Evolutionary conservation across 2,888 invertebrate genomes (phyloP), one percentile per base, ranked within the genome.

Genomic region (Galerucella calmariensis): DNA sequence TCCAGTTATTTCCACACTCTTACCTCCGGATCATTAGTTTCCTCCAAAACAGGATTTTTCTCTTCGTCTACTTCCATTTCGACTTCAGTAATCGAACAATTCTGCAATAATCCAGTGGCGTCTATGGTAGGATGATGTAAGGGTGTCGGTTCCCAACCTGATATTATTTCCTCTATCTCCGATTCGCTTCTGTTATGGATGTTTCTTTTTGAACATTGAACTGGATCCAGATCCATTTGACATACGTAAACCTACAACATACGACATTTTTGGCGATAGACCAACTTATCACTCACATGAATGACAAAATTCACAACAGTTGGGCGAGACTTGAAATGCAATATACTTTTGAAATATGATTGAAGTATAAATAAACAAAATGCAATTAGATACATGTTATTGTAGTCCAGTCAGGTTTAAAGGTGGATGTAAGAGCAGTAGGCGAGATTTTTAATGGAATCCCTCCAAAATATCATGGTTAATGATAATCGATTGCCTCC

Each of bases 241-340:
- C 95, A 94, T 74, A 97, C 91, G 86, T 96, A 98, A 20, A 96
- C 97, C 97, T 97, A 85, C 24, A 75, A 77, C 12, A n/a, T 8
- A 61, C 12, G 2, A n/a, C 9, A 12, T 35, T 35, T 35, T 35
- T 35, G 35, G 35, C 35, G 5, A 41, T 11, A 58, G 58, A 62
- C n/a, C 10, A 35, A 6, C 35, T 35, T 35, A 6, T 35, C 6
- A 27, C 4, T 2, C 1, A 41, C 35, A 41, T 41, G 8, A 8
- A 41, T 41, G 35, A 41, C 35, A 41, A 35, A 35, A 35, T 2
- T 35, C 35, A n/a, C n/a, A n/a, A n/a, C n/a, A n/a, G n/a, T n/a
- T 27, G 27, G 27, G 27, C 27, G 27, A 27, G 27, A 27, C 27
- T 27, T 35, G 5, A 35, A 35, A 35, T 35, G 6, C 35, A 35